Evolutionary conservation across 2,797 vertebrate species (phyloP), one percentile per base, ranked within the genome.

Genomic region (Cyclopterus lumpus): DNA sequence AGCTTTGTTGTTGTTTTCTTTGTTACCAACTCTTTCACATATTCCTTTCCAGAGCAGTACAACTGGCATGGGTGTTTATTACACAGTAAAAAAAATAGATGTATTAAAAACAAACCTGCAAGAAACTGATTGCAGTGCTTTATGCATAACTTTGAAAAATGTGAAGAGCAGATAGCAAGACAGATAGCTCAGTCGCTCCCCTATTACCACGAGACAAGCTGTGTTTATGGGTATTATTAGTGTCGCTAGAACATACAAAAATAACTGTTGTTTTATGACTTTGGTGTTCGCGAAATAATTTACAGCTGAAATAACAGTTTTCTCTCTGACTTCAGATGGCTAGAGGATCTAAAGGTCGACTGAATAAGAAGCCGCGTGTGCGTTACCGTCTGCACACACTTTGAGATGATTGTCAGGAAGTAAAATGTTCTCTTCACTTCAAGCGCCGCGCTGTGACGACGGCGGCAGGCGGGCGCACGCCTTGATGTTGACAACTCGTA

Each of bases 401-500:
- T n/a, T n/a, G n/a, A n/a, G n/a, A n/a, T n/a, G 58, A 55, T 8
- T 64, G 65, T 67, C 58, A 53, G 36, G 3, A 6, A 65, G 66
- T 76, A 64, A 80, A 76, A 53, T 34, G 26, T 69, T 75, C 55
- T 75, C n/a, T 46, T 20, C 48, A n/a, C 66, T 63, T 80, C 32
- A 66, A 65, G 62, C 32, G 0, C n/a, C 14, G 72, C 36, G 9
- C 67, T 73, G 59, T 53, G 54, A 76, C 60, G 36, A 57, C 34
- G 68, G 73, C 3, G 8, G 36, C 68, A 3, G 22, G 16, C 26
- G 36, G 15, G 12, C 54, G 72, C 71, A 3, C 28, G 24, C 60
- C 71, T 80, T 79, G 75, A 88, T 85, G 79, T 46, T 30, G 44
- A 73, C 81, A 81, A 73, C 59, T 77, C 14, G 2, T 22, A 57